A percentile compares a stretch with the other conserved stretches of the same genome.
Evolutionary conservation across 2,888 invertebrate genomes (phyloP).

Genomic region (Beris morrisii): DNA sequence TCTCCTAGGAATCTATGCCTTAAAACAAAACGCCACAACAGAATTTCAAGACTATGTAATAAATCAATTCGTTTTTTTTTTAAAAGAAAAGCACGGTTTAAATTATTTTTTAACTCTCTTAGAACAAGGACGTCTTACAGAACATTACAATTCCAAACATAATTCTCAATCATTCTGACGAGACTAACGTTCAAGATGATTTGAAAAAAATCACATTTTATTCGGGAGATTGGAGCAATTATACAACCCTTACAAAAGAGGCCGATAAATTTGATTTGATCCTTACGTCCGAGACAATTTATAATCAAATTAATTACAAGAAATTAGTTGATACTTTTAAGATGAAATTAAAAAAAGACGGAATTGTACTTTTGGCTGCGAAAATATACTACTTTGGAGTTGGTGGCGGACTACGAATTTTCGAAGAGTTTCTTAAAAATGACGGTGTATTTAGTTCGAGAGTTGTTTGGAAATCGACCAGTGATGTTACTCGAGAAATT

Average conservation of each 20-base stretch:
- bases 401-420: constrained; percentile 81
- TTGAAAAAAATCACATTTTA: constrained; percentile 58
- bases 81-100: too few relatives aligned
- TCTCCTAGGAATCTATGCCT: constrained; percentile 78
- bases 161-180: constrained; percentile 61
- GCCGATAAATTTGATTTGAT: constrained; percentile 76
- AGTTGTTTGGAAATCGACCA: constrained; percentile 66
- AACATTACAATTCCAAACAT: constrained; percentile 82
- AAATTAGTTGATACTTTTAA: constrained; percentile 74
- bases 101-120: constrained; percentile 44
- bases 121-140: constrained; percentile 85
- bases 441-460: constrained; percentile 61
- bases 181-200: constrained; percentile 37
- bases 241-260: constrained; percentile 55
- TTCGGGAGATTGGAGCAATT: constrained; percentile 76
- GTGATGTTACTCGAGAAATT: constrained; percentile 54
- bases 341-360: constrained; percentile 60
- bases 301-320: constrained; percentile 75
- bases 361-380: constrained; percentile 75
- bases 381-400: constrained; percentile 95
- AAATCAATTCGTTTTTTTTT: background rate
- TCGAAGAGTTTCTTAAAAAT: constrained; percentile 65
- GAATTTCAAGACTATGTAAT: constrained; percentile 93
- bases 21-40: constrained; percentile 69
- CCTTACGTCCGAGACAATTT: constrained; percentile 92